Conservation (phyloP, 2,113 vertebrate species). For the Phaetusa simplex region DNA sequence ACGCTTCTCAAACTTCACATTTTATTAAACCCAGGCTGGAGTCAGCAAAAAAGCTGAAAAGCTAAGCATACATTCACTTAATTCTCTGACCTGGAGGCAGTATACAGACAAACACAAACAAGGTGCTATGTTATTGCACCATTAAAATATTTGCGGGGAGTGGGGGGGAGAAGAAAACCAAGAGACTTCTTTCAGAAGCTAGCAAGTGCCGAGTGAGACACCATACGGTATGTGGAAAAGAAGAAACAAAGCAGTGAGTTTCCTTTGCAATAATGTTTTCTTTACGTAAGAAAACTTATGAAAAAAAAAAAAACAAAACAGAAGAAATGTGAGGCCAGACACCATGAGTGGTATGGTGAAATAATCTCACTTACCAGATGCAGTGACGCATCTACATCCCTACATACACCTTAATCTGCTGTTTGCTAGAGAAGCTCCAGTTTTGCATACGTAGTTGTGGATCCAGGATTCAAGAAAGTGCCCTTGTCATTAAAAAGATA, state of each 20-base stretch:
- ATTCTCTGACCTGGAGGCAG: background rate
- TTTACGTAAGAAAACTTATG: background rate
- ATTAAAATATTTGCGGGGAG: background rate
- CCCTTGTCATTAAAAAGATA: background rate
- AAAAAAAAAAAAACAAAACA: background rate
- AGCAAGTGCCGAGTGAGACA: background rate
- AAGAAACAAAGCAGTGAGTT: background rate
- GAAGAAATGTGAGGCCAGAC: background rate
- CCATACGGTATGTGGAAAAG: background rate
- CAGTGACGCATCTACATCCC: background rate
- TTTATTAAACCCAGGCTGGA: background rate
- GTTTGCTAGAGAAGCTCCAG: background rate
- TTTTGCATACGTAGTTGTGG: background rate
- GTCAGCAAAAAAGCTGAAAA: background rate
- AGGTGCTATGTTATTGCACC: background rate
- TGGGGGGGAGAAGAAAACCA: background rate
- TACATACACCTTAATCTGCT: background rate
- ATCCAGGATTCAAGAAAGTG: background rate
- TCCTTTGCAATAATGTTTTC: background rate
- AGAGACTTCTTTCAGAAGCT: background rate
- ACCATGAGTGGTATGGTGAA: background rate
- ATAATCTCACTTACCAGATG: background rate
- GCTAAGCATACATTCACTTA: background rate
- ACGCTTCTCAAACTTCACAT: conserved; percentile 3
- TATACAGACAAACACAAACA: background rate